Evolutionary conservation across 2,797 vertebrate genomes (phyloP), one percentile per base, ranked within the genome.

Genomic region (Falco peregrinus): DNA sequence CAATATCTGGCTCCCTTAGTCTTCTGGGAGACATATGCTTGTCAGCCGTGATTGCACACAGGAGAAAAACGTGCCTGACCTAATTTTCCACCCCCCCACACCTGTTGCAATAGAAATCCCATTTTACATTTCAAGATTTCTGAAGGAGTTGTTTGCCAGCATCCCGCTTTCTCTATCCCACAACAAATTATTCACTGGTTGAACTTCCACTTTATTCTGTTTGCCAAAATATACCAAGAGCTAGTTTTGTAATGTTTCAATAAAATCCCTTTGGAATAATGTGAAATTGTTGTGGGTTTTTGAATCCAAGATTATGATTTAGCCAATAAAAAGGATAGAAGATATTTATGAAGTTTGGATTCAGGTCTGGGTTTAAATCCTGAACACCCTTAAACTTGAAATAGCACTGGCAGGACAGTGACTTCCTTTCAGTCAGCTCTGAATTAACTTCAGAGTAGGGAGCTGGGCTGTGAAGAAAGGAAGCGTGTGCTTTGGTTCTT

Each of bases 221-320:
- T 88, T 90, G 89, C 73, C 92, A 96, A 92, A 93, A 87, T 78
- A 81, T 51, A 95, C 39, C 78, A 87, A 93, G 35, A 92, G 21
- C 61, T 81, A 68, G 33, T 80, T 95, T 85, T 92, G 11, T 53
- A 89, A 77, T n/a, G 14, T 89, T 93, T 87, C 84, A 92, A 35
- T 78, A 87, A 92, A 90, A 75, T 53, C n/a, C 9, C 15, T 75
- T 68, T 69, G 43, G 61, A 84, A 81, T 85, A 91, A 92, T 35
- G 6, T 65, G 63, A 87, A 93, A 69, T 77, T 89, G 51, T 74
- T 94, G 71, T 77, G 33, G 11, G 47, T 16, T 93, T 94, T 86
- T 92, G n/a, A n/a, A 89, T 93, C 71, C 78, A 93, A 91, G 31
- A 3, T 77, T 94, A 61, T 71, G 61, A 87, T 90, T 90, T 92